phyloP scores from a whole-genome alignment of 2,888 invertebrate species.

The Caenorhabditis japonica region DNA sequence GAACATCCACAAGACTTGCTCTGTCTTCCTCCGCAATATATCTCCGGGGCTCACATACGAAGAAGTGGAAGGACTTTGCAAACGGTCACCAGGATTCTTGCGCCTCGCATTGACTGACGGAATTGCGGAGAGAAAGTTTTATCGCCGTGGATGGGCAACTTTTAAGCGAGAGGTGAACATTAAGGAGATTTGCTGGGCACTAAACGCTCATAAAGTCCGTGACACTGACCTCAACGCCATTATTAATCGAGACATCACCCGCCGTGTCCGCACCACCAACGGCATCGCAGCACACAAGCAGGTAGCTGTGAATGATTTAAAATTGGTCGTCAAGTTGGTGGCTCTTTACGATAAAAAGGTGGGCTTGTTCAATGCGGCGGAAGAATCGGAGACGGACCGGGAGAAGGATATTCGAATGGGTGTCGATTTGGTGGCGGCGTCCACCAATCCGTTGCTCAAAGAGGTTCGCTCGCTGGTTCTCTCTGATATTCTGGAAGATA shows the following conservation, averaged over 20 bases:
- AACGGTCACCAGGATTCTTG: conserved; percentile 91
- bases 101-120: conserved; percentile 97
- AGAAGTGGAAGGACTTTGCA: conserved; percentile 95
- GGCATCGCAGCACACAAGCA: conserved; percentile 90
- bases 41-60: conserved; percentile 95
- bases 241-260: conserved; percentile 94
- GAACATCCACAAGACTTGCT: conserved; percentile 88
- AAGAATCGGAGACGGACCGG: conserved; percentile 57
- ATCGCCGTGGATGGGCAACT: conserved; percentile 97
- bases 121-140: conserved; percentile 93
- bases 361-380: conserved; percentile 77
- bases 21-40: conserved; percentile 94
- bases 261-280: conserved; percentile 91
- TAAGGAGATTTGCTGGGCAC: conserved; percentile 98
- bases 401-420: conserved; percentile 61
- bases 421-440: conserved; percentile 54
- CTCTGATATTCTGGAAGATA: conserved; percentile 83
- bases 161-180: conserved; percentile 92
- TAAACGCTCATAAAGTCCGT: conserved; percentile 90
- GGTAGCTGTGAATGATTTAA: conserved; percentile 81
- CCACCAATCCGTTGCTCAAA: conserved; percentile 46
- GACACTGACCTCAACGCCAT: conserved; percentile 94
- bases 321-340: conserved; percentile 79
- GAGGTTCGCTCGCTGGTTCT: conserved; percentile 34
- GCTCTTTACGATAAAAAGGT: conserved; percentile 79